These are phyloP conservation scores for Hylaea fasciaria DNA, from an alignment of 2,888 invertebrate species.

Conservation along the genomic window DNA sequence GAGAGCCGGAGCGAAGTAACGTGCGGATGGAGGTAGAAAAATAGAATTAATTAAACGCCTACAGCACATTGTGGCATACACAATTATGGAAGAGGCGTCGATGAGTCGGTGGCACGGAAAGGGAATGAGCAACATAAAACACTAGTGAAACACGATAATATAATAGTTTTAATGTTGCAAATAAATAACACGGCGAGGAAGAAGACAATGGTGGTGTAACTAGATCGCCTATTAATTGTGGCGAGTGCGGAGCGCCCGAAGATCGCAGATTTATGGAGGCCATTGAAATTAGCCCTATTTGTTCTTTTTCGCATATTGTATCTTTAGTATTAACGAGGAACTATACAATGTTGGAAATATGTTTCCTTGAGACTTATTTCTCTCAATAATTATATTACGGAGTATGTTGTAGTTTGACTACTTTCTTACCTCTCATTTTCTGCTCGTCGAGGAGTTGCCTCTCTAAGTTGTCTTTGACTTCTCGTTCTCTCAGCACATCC, in stretches of 20 bases:
- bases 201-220: slow-evolving; percentile 81
- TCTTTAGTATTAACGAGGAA: slow-evolving; percentile 41
- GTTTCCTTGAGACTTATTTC: background rate
- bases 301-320: slow-evolving; percentile 54
- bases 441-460: slow-evolving; percentile 97
- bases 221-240: slow-evolving; percentile 80
- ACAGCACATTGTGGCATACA: slow-evolving; percentile 62
- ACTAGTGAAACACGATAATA: slow-evolving; percentile 70
- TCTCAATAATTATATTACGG: no score
- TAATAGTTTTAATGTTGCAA: slow-evolving; percentile 79
- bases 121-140: slow-evolving; percentile 68
- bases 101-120: slow-evolving; percentile 73
- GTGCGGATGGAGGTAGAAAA: slow-evolving; percentile 73
- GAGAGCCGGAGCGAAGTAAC: slow-evolving; percentile 54
- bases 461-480: slow-evolving; percentile 96
- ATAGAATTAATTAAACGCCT: slow-evolving; percentile 70
- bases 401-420: background rate
- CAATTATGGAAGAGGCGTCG: slow-evolving; percentile 68
- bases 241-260: slow-evolving; percentile 67
- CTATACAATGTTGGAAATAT: slow-evolving; percentile 34
- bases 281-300: slow-evolving; percentile 75
- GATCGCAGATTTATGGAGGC: slow-evolving; percentile 73
- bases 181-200: slow-evolving; percentile 76
- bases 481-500: slow-evolving; percentile 96
- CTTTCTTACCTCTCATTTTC: slow-evolving; percentile 95